phyloP scores from a whole-genome alignment of 2,797 vertebrate species.

The Pachyuromys duprasi region DNA sequence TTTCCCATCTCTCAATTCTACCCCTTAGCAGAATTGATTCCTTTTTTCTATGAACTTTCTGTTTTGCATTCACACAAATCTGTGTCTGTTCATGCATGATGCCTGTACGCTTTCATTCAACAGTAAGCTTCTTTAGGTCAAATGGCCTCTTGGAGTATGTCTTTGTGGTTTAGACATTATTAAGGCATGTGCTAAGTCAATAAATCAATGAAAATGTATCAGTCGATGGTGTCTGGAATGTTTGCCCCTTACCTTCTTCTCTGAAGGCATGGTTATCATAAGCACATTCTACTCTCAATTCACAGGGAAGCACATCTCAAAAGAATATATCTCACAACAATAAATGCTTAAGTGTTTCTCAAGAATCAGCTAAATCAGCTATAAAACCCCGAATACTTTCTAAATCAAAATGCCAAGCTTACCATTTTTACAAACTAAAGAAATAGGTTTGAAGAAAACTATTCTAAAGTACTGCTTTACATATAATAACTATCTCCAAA shows the following conservation, averaged over 20 bases:
- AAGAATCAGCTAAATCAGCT: conserved; percentile 56
- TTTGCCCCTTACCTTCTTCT: background rate
- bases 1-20: background rate
- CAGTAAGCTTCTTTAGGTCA: conserved; percentile 38
- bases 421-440: conserved; percentile 50
- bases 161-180: conserved; percentile 23
- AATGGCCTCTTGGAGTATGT: background rate
- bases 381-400: conserved; percentile 55
- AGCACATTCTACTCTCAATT: background rate
- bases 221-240: background rate
- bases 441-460: conserved; percentile 62
- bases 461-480: conserved; percentile 47
- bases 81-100: background rate
- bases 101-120: background rate
- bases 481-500: conserved; percentile 25
- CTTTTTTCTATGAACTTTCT: background rate
- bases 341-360: conserved; percentile 52
- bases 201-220: background rate
- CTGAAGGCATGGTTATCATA: background rate
- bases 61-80: background rate
- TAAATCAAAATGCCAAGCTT: conserved; percentile 66
- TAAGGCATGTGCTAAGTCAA: background rate
- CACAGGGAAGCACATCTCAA: background rate
- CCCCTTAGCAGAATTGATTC: background rate
- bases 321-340: background rate